These are phyloP conservation scores for Semicossyphus pulcher DNA, from an alignment of 2,113 vertebrate species.

Conservation along the genomic window DNA sequence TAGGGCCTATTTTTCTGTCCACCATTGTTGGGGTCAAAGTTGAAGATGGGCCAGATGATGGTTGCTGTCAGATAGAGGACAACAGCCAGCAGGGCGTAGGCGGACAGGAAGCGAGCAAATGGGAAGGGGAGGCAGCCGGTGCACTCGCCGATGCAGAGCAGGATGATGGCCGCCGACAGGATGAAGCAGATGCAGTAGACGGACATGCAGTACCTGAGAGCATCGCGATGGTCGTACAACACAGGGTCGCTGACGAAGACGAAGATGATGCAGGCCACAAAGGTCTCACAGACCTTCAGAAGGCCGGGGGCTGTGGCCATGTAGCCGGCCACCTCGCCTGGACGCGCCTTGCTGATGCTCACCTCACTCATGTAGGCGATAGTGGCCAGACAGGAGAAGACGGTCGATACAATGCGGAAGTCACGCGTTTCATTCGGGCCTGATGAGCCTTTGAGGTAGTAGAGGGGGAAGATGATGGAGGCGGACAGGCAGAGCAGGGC, in stretches of 20 bases:
- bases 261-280: constrained; percentile 90
- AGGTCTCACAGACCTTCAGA: constrained; percentile 92
- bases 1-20: constrained; percentile 50
- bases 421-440: constrained; percentile 19
- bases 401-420: constrained; percentile 83
- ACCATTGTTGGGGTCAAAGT: constrained; percentile 82
- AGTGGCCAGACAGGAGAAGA: constrained; percentile 89
- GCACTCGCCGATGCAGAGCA: constrained; percentile 89
- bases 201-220: constrained; percentile 87
- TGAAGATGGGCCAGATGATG: constrained; percentile 91
- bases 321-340: constrained; percentile 90
- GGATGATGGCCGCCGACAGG: constrained; percentile 85
- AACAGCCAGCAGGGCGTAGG: constrained; percentile 87
- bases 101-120: constrained; percentile 88
- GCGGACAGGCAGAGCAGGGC: constrained; percentile 90
- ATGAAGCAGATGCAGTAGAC: constrained; percentile 94
- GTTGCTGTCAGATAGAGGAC: constrained; percentile 86
- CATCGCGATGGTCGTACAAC: constrained; percentile 74
- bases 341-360: constrained; percentile 87
- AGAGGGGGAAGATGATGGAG: constrained; percentile 90
- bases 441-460: constrained; percentile 73
- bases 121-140: constrained; percentile 87
- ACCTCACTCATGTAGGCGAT: constrained; percentile 88
- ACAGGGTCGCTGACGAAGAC: constrained; percentile 83
- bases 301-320: constrained; percentile 92